Evolutionary conservation across 2,113 vertebrate species (phyloP).

Genomic region (Cochlearius cochlearius): DNA sequence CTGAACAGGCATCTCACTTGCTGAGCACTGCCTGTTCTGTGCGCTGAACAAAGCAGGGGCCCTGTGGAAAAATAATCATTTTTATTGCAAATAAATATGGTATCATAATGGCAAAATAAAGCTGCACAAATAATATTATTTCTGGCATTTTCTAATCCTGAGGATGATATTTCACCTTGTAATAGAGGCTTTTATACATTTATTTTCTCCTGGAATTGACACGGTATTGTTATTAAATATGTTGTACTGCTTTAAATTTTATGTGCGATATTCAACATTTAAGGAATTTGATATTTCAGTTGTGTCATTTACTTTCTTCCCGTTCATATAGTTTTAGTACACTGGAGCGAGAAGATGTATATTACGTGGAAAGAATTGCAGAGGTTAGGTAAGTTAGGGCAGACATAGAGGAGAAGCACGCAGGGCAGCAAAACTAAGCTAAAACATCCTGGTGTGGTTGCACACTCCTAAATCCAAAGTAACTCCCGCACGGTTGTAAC

Average conservation of each 20-base stretch:
- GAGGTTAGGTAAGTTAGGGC: not conserved
- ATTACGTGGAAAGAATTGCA: not conserved
- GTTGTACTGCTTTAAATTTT: not conserved
- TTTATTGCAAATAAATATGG: not conserved
- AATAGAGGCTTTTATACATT: not conserved
- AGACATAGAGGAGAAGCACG: not conserved
- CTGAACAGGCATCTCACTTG: not conserved
- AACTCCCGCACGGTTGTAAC: not conserved
- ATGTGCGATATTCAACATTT: not conserved
- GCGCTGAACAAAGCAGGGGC: not conserved
- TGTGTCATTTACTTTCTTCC: not conserved
- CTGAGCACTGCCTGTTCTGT: not conserved
- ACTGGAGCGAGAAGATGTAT: not conserved
- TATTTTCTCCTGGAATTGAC: not conserved
- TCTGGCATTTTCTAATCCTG: not conserved
- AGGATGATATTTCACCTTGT: not conserved
- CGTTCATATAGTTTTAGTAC: not conserved
- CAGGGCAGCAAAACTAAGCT: not conserved
- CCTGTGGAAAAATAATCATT: not conserved
- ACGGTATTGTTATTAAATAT: not conserved
- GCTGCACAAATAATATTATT: not conserved
- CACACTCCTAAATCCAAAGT: not conserved
- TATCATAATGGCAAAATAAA: constrained; percentile 12
- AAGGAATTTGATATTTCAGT: not conserved
- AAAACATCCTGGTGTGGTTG: not conserved